phyloP scores from a whole-genome alignment of 2,797 vertebrate species.

The Takifugu ocellatus region DNA sequence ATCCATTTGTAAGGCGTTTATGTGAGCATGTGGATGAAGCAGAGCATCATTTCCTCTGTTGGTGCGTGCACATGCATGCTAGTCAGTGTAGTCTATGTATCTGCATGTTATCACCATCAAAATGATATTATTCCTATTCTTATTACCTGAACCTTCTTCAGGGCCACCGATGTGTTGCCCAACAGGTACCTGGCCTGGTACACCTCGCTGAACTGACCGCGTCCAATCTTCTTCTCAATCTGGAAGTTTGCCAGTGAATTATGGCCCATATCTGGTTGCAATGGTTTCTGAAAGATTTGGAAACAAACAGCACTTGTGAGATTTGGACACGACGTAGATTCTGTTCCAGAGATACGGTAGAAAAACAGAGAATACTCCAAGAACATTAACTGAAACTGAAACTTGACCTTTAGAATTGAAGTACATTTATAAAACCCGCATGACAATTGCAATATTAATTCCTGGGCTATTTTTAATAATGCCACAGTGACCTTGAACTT shows the following conservation, averaged over 20 bases:
- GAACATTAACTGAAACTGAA: too few species aligned
- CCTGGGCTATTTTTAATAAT: too few species aligned
- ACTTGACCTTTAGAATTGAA: too few species aligned
- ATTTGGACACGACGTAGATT: too few species aligned
- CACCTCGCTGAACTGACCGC: constrained; percentile 97
- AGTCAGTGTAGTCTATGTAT: neutral
- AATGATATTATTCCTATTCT: neutral
- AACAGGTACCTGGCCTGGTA: constrained; percentile 89
- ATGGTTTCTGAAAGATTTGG: constrained; percentile 79
- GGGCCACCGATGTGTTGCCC: constrained; percentile 89
- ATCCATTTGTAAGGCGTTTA: constrained; percentile 10
- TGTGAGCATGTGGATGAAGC: neutral
- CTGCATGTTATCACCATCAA: neutral
- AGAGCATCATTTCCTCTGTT: neutral
- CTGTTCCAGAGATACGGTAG: too few species aligned
- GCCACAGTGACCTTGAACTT: too few species aligned
- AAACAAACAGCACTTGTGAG: neutral
- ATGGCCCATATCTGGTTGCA: constrained; percentile 92
- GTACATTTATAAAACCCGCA: too few species aligned
- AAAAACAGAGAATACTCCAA: too few species aligned
- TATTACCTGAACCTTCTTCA: constrained; percentile 97
- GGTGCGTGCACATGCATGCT: neutral
- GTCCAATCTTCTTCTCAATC: constrained; percentile 96
- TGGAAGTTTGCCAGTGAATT: constrained; percentile 92
- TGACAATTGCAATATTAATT: too few species aligned